A percentile compares a stretch with the other conserved stretches of the same genome.
Conservation (phyloP, 2,888 invertebrate species). For the Eristalis pertinax region DNA sequence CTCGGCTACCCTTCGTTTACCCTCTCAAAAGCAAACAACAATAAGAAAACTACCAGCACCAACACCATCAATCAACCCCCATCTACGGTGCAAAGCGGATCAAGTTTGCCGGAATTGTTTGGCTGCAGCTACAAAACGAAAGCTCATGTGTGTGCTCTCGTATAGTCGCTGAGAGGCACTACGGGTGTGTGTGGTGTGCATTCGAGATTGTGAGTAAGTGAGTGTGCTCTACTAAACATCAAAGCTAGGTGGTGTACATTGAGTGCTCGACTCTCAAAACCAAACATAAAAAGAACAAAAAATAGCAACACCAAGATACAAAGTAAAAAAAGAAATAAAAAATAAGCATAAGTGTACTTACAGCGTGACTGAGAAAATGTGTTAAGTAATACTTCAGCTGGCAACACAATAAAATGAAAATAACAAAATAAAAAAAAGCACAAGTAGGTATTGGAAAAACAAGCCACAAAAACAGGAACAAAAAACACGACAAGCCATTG, state of each 20-base stretch:
- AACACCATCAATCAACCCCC: conserved; percentile 61
- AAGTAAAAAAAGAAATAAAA: conserved; percentile 41
- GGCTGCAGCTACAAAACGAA: conserved; percentile 65
- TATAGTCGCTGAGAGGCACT: conserved; percentile 33
- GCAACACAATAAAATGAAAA: conserved; percentile 64
- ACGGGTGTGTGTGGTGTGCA: not conserved
- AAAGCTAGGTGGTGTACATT: conserved; percentile 63
- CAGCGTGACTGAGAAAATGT: conserved; percentile 73
- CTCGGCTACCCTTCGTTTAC: conserved; percentile 50
- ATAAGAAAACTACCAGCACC: conserved; percentile 62
- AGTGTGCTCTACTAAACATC: conserved; percentile 70
- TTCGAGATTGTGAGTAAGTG: conserved; percentile 33
- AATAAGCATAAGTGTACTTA: conserved; percentile 73
- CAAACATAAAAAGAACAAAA: conserved; percentile 71
- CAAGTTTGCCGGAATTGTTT: conserved; percentile 66
- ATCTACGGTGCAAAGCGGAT: conserved; percentile 63
- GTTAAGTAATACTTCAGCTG: conserved; percentile 73
- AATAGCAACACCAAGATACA: conserved; percentile 69
- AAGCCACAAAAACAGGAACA: conserved; percentile 17
- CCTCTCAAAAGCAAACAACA: conserved; percentile 66
- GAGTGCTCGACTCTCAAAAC: conserved; percentile 69
- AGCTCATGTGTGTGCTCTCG: conserved; percentile 52
- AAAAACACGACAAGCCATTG: conserved; percentile 42
- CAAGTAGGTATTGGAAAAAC: conserved; percentile 29
- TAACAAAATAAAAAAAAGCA: conserved; percentile 51